phyloP scores from a whole-genome alignment of 2,888 invertebrate genomes.

The Dermolepida albohirtum region DNA sequence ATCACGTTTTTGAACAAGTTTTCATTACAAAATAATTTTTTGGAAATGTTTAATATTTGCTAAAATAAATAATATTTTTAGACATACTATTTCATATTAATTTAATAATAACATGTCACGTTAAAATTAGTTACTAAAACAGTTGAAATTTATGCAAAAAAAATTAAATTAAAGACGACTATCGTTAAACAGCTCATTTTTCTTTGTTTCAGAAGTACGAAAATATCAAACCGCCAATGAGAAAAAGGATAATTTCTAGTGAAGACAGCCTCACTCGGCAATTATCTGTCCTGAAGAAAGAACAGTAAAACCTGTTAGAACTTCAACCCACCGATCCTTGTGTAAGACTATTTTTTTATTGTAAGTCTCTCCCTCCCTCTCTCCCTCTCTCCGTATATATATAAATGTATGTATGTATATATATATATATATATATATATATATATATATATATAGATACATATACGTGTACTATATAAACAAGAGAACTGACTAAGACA shows the following conservation, averaged over 20 bases:
- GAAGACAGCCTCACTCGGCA: slow-evolving; percentile 75
- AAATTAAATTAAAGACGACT: neutral
- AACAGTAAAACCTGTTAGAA: slow-evolving; percentile 65
- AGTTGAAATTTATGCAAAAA: no score
- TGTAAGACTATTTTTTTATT: slow-evolving; percentile 20
- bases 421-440: slow-evolving; percentile 11
- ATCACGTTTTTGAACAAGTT: no score
- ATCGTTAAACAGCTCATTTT: slow-evolving; percentile 29
- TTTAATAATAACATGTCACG: no score
- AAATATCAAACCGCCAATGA: slow-evolving; percentile 65
- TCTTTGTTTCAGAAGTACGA: slow-evolving; percentile 59
- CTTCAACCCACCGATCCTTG: slow-evolving; percentile 4
- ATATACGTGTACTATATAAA: slow-evolving; percentile 14
- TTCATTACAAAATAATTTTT: no score
- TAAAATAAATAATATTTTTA: no score
- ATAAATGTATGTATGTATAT: slow-evolving; percentile 2
- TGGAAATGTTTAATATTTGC: no score
- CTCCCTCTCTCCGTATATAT: slow-evolving; percentile 8
- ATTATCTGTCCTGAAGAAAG: slow-evolving; percentile 74
- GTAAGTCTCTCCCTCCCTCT: neutral
- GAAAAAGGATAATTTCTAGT: slow-evolving; percentile 74
- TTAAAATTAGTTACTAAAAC: no score
- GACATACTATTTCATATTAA: no score
- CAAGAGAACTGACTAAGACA: slow-evolving; percentile 25
- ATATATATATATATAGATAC: slow-evolving; percentile 12